A percentile compares a stretch with the other conserved stretches of the same genome.
Conservation (phyloP, 2,113 vertebrate species). For the Columba janthina region DNA sequence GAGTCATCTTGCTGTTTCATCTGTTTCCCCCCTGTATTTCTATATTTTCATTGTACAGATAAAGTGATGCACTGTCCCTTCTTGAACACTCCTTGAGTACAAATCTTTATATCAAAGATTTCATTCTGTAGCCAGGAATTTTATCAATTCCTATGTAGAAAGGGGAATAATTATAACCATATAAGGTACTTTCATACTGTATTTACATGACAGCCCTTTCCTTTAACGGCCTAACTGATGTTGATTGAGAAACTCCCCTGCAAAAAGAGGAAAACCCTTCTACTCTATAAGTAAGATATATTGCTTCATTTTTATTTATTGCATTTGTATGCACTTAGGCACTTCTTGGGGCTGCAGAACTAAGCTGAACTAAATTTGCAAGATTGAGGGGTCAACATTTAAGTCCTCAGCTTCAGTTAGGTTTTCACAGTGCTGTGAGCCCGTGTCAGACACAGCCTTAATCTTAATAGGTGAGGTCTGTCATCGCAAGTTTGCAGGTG, state of each 20-base stretch:
- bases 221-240: background rate
- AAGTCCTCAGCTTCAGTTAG: background rate
- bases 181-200: background rate
- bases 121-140: background rate
- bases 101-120: background rate
- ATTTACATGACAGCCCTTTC: background rate
- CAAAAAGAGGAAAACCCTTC: background rate
- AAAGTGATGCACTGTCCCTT: background rate
- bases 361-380: background rate
- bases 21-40: accelerated
- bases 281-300: background rate
- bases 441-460: background rate
- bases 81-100: background rate
- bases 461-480: background rate
- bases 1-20: background rate
- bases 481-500: accelerated
- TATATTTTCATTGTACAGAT: background rate
- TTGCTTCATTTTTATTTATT: background rate
- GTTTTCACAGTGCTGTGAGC: background rate
- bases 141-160: background rate
- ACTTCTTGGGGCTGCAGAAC: background rate
- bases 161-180: background rate
- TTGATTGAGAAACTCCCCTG: background rate
- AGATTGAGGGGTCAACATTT: background rate
- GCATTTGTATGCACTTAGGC: background rate